A percentile compares a stretch with the other conserved stretches of the same genome.
phyloP scores from a whole-genome alignment of 2,113 vertebrate genomes.

The Pseudorhombus dupliciocellatus region DNA sequence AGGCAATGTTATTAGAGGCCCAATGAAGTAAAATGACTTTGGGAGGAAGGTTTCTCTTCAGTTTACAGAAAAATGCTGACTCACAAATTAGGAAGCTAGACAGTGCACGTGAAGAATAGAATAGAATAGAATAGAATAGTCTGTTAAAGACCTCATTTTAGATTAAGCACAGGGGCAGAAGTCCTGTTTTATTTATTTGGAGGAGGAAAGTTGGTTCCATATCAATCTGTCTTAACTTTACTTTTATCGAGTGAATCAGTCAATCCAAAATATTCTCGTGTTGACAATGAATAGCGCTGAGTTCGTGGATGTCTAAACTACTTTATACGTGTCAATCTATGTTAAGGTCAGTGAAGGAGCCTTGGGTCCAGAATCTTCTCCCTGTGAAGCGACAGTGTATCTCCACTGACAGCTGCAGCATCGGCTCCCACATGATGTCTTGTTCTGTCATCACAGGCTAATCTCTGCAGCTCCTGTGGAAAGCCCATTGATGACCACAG shows the following conservation, averaged over 20 bases:
- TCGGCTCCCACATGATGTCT: conserved; percentile 14
- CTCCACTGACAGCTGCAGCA: conserved; percentile 6
- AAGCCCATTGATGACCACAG: conserved; percentile 23
- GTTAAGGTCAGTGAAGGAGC: not conserved
- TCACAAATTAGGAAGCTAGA: not conserved
- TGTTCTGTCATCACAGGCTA: not conserved
- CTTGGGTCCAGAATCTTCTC: not conserved
- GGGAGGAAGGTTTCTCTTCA: not conserved
- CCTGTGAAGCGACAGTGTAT: conserved; percentile 4
- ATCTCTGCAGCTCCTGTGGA: conserved; percentile 17
- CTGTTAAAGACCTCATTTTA: not conserved
- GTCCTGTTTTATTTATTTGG: not conserved
- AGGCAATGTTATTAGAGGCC: not conserved
- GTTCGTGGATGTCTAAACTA: no score
- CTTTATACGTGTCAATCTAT: no score
- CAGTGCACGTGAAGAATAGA: not conserved
- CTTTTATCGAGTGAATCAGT: no score
- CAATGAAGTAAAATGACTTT: not conserved
- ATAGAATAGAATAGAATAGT: no score
- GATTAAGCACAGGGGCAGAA: not conserved
- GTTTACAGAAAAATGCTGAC: not conserved
- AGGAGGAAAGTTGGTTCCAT: not conserved
- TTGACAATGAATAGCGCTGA: no score
- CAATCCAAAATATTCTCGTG: no score
- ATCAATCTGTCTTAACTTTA: not conserved